Conservation (phyloP, 2,888 invertebrate species). For the Deroplatys truncata region DNA sequence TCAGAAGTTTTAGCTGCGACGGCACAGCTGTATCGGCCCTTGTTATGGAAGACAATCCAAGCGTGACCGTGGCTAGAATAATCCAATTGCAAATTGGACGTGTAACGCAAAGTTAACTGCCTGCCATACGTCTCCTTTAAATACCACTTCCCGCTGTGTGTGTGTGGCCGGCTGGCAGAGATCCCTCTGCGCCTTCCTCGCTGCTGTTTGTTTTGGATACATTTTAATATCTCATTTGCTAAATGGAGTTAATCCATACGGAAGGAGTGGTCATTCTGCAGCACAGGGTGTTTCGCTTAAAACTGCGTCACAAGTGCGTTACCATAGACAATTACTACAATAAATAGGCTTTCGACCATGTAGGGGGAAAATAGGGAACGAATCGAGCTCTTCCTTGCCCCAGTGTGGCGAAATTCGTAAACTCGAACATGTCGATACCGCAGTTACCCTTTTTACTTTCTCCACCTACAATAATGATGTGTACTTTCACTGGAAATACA, state of each 20-base stretch:
- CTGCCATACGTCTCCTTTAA: background rate
- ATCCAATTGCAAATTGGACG: background rate
- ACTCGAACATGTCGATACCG: no score
- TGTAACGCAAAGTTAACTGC: background rate
- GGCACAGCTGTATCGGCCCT: background rate
- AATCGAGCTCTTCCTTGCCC: no score
- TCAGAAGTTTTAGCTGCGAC: background rate
- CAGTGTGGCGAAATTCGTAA: no score
- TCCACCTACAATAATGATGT: no score
- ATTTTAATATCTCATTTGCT: background rate
- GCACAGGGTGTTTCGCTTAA: background rate
- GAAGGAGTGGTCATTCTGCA: background rate
- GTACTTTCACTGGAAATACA: no score
- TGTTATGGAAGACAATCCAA: background rate
- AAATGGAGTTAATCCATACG: background rate
- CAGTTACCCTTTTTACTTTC: no score
- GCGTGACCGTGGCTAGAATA: background rate
- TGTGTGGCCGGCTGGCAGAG: background rate
- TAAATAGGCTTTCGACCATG: no score
- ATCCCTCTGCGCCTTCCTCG: background rate
- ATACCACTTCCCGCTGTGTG: background rate
- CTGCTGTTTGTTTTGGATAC: background rate
- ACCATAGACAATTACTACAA: no score
- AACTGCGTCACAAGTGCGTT: no score
- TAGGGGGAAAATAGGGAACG: no score